Evolutionary conservation across 2,797 vertebrate species (phyloP).

Genomic region (Nasua narica): DNA sequence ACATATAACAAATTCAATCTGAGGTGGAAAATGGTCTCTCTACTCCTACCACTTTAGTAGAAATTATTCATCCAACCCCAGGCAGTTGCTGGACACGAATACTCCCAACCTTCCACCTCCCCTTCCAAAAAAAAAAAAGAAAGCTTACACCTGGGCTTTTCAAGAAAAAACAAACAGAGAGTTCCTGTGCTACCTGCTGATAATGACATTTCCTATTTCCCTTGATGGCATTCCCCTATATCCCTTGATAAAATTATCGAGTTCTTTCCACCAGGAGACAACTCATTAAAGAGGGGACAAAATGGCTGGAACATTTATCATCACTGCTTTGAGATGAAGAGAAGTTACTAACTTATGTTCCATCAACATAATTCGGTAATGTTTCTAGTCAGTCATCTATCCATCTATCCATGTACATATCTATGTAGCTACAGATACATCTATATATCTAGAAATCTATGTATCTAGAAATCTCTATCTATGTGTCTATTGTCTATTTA

Average conservation of each 20-base stretch:
- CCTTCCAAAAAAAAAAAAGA: not conserved
- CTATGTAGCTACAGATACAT: not conserved
- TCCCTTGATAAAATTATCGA: not conserved
- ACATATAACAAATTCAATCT: not conserved
- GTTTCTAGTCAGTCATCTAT: not conserved
- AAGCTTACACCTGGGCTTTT: not conserved
- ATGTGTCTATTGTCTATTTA: not conserved
- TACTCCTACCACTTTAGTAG: not conserved
- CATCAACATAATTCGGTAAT: not conserved
- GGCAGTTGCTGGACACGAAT: not conserved
- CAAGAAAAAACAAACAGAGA: not conserved
- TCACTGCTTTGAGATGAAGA: not conserved
- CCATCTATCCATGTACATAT: not conserved
- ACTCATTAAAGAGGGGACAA: not conserved
- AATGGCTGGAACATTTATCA: not conserved
- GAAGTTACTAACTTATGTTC: not conserved
- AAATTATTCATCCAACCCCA: not conserved
- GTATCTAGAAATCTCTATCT: not conserved
- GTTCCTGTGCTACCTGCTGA: not conserved
- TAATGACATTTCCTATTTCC: not conserved
- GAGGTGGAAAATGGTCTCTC: not conserved
- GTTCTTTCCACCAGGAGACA: not conserved
- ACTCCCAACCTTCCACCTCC: not conserved
- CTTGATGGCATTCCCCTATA: too few species aligned
- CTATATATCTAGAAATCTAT: not conserved